Evolutionary conservation across 2,113 vertebrate species (phyloP), one percentile per base, ranked within the genome.

Genomic region (Chionomys nivalis): DNA sequence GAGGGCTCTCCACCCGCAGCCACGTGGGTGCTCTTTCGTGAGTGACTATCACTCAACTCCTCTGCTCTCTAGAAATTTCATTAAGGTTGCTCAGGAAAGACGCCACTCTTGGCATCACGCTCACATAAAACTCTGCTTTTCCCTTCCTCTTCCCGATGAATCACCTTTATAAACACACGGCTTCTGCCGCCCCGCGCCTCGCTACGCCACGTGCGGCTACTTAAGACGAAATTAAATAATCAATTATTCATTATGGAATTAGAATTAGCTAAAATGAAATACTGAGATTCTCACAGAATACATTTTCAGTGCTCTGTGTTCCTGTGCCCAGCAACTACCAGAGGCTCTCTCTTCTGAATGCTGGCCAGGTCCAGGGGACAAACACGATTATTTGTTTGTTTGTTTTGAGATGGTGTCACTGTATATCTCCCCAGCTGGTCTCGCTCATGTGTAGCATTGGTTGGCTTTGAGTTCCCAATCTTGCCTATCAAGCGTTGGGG

Each of bases 151-250:
- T 82, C 58, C 42, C 55, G 47, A 58, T 70, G 58, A 47, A 39
- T 5, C 39, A 10, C 26, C 17, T 55, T 55, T 81, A 76, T 33
- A 66, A 93, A 44, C 42, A 42, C 1, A 1, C 16, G 47, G 31
- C 42, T 13, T 63, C 9, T 16, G 28, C 47, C 21, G 6, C 73
- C 65, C 72, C 3, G 44, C 28, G 13, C 0, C 4, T 24, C 31
- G 31, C 14, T 52, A n/a, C 7, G 39, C 42, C 33, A 55, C 36
- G 44, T 81, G n/a, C 13, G 12, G 36, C n/a, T 86, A 93, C 81
- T 94, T 73, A 93, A 61, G n/a, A 55, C 36, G 33, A 87, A 93
- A 95, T 93, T 24, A 82, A 83, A 83, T 42, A 72, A 70, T 86
- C n/a, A 89, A 79, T 91, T 86, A 78, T 72, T 52, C 39, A 86